These are phyloP conservation scores for Argyrosomus regius DNA, from an alignment of 2,797 vertebrate genomes.

Conservation along the genomic window DNA sequence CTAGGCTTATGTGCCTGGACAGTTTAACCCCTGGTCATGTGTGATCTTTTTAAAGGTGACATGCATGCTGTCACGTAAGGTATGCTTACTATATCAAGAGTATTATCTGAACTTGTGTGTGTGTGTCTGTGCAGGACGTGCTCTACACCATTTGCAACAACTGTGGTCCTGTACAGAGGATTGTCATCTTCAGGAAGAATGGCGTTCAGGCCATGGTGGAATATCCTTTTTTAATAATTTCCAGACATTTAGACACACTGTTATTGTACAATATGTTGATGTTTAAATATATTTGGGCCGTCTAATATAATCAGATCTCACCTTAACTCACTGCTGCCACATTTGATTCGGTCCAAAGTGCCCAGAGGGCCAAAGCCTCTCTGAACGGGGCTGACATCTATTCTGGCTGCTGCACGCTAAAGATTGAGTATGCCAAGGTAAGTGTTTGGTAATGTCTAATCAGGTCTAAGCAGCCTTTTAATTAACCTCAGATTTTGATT, in stretches of 20 bases:
- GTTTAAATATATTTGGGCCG: not conserved
- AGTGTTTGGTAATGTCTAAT: constrained; percentile 25
- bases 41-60: constrained; percentile 2
- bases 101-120: not conserved
- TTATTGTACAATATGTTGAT: not conserved
- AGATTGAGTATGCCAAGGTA: constrained; percentile 98
- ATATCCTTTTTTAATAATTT: constrained; percentile 90
- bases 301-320: constrained; percentile 13
- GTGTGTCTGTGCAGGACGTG: constrained; percentile 87
- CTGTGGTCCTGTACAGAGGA: constrained; percentile 96
- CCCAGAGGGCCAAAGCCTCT: constrained; percentile 96
- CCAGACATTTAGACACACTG: not conserved
- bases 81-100: not conserved
- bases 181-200: constrained; percentile 98
- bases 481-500: not conserved
- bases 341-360: constrained; percentile 97
- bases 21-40: not conserved
- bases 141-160: constrained; percentile 98
- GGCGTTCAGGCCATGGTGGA: constrained; percentile 98
- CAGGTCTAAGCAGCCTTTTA: too few species aligned
- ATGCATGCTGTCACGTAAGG: not conserved
- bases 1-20: too few species aligned
- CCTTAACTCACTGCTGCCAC: constrained; percentile 83
- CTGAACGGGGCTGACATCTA: constrained; percentile 98
- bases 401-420: constrained; percentile 97